Evolutionary conservation across 1,140 invertebrate genomes (phyloP).

Genomic region (Heliconius hewitsoni): DNA sequence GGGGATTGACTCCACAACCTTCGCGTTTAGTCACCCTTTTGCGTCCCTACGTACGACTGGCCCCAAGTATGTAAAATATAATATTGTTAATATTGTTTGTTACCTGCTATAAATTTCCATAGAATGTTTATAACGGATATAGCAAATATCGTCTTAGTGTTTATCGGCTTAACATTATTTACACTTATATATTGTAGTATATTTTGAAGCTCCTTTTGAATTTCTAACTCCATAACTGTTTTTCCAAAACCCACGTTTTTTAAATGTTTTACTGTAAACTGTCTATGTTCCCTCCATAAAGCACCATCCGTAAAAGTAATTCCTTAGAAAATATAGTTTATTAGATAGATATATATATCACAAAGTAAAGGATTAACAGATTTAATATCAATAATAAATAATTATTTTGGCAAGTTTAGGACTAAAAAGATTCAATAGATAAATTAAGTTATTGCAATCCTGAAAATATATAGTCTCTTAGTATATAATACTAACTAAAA

Average conservation of each 20-base stretch:
- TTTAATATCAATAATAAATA: too few relatives aligned
- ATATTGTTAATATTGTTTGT: neutral
- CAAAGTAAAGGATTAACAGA: too few relatives aligned
- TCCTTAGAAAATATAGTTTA: constrained; percentile 57
- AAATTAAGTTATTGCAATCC: too few relatives aligned
- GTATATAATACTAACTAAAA: too few relatives aligned
- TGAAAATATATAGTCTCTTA: too few relatives aligned
- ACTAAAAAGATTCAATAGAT: too few relatives aligned
- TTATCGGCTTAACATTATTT: constrained; percentile 63
- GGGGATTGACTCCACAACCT: too few relatives aligned
- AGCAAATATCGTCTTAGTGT: constrained; percentile 78
- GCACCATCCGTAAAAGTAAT: constrained; percentile 90
- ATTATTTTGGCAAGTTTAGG: too few relatives aligned
- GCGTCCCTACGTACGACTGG: too few relatives aligned
- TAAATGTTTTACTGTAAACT: constrained; percentile 87
- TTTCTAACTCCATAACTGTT: constrained; percentile 86
- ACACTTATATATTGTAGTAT: constrained; percentile 79
- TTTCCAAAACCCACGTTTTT: constrained; percentile 90
- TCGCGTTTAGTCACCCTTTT: too few relatives aligned
- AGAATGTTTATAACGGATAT: constrained; percentile 88
- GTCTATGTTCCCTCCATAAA: constrained; percentile 88
- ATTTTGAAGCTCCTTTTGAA: constrained; percentile 84
- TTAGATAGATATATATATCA: too few relatives aligned
- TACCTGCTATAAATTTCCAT: constrained; percentile 87
- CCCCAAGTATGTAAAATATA: too few relatives aligned